A percentile compares a stretch with the other conserved stretches of the same genome.
Conservation (phyloP, 2,113 vertebrate genomes). For the Potamarius usumacintae region DNA sequence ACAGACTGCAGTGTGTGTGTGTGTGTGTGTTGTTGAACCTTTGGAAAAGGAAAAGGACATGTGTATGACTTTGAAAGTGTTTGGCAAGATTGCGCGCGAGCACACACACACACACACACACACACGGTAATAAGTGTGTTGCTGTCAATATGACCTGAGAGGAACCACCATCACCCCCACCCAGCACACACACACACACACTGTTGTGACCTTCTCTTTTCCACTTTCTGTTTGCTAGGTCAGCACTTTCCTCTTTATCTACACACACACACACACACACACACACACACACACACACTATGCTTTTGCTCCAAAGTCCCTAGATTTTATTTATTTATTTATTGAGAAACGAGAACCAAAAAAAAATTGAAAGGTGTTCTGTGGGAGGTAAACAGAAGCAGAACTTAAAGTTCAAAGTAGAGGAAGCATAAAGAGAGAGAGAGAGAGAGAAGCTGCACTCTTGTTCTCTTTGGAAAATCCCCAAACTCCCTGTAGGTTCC, state of each 20-base stretch:
- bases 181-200: slow-evolving; percentile 19
- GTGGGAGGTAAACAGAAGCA: slow-evolving; percentile 11
- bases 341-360: slow-evolving; percentile 13
- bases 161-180: background rate
- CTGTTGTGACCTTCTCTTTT: background rate
- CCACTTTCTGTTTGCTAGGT: slow-evolving; percentile 4
- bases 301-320: background rate
- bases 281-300: background rate
- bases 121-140: slow-evolving; percentile 39
- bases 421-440: no score
- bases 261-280: background rate
- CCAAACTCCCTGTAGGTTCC: slow-evolving; percentile 67
- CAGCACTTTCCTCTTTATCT: slow-evolving; percentile 17
- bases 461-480: slow-evolving; percentile 71
- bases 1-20: background rate
- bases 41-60: background rate
- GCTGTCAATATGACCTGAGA: slow-evolving; percentile 35
- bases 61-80: background rate
- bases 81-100: background rate
- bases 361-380: background rate
- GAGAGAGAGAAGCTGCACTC: slow-evolving; percentile 30
- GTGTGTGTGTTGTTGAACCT: slow-evolving; percentile 8
- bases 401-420: background rate
- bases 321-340: background rate
- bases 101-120: slow-evolving; percentile 22